Evolutionary conservation across 1,140 invertebrate species (phyloP).

Genomic region (Trypoxylus dichotomus): DNA sequence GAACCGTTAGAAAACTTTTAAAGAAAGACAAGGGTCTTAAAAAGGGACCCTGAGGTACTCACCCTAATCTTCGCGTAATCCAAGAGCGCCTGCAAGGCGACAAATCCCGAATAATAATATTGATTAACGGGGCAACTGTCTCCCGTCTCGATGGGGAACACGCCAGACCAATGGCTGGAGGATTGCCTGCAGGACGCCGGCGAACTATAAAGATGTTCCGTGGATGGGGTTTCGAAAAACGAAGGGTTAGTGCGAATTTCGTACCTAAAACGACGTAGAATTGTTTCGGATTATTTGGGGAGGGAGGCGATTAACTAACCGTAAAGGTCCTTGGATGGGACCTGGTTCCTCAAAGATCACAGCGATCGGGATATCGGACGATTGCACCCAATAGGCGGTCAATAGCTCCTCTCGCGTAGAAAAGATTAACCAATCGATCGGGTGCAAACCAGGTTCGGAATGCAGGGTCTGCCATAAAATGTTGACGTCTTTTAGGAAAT

Average conservation of each 20-base stretch:
- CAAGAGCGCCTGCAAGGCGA: conserved; percentile 70
- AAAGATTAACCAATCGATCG: conserved; percentile 66
- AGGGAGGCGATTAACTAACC: conserved; percentile 49
- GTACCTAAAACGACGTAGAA: conserved; percentile 56
- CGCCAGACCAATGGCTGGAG: conserved; percentile 62
- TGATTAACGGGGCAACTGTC: conserved; percentile 73
- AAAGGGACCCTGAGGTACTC: background rate
- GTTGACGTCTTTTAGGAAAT: conserved; percentile 67
- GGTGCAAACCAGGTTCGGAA: conserved; percentile 54
- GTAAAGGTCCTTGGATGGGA: conserved; percentile 57
- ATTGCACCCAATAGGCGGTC: conserved; percentile 68
- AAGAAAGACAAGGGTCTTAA: background rate
- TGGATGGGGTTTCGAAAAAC: conserved; percentile 63
- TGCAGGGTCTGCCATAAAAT: conserved; percentile 56
- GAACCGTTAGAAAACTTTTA: too few relatives aligned
- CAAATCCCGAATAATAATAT: conserved; percentile 75
- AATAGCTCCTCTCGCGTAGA: conserved; percentile 68
- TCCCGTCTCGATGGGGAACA: conserved; percentile 65
- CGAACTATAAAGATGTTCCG: conserved; percentile 64
- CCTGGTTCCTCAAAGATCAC: conserved; percentile 66
- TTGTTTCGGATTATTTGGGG: conserved; percentile 35
- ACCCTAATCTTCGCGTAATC: conserved; percentile 74
- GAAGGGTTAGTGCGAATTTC: conserved; percentile 74
- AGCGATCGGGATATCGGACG: conserved; percentile 66
- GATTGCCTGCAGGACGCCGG: conserved; percentile 68